Conservation (phyloP, 2,888 invertebrate genomes). For the Trissoscelio sp. region DNA sequence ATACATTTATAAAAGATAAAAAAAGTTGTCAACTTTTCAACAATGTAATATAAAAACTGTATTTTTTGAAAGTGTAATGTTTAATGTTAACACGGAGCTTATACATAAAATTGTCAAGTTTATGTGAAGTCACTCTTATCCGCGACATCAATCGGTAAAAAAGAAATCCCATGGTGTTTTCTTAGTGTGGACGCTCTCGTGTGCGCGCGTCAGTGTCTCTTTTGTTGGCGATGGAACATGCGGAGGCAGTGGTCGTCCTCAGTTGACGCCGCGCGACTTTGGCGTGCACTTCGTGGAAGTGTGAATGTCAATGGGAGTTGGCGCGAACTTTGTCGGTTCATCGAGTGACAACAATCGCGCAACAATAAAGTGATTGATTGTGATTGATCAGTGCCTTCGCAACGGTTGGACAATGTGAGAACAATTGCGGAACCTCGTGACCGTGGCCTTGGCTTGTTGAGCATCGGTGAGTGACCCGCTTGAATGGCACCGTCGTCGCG, state of each 20-base stretch:
- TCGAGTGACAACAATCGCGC: conserved; percentile 4
- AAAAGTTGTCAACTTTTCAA: too few species aligned
- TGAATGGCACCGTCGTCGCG: conserved; percentile 70
- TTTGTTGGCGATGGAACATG: conserved; percentile 38
- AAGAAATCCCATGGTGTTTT: conserved; percentile 26
- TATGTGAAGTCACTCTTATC: too few species aligned
- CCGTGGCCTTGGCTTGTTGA: conserved; percentile 75
- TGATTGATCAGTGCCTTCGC: conserved; percentile 20
- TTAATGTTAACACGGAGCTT: too few species aligned
- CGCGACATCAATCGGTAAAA: conserved; percentile 24
- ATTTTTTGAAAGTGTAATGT: too few species aligned
- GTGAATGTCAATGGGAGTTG: not conserved
- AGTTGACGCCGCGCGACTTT: conserved; percentile 54
- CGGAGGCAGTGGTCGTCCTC: conserved; percentile 1
- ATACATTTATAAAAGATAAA: too few species aligned
- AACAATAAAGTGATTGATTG: conserved; percentile 7
- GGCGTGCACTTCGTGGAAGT: conserved; percentile 29
- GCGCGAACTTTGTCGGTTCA: not conserved
- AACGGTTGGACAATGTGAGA: conserved; percentile 5
- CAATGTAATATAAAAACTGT: too few species aligned
- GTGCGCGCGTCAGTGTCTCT: conserved; percentile 56
- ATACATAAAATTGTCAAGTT: too few species aligned
- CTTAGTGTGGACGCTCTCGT: conserved; percentile 14
- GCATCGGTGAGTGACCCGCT: conserved; percentile 80
- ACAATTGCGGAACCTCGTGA: not conserved